Evolutionary conservation across 2,797 vertebrate species (phyloP).

Genomic region (Hozukius guyotensis): DNA sequence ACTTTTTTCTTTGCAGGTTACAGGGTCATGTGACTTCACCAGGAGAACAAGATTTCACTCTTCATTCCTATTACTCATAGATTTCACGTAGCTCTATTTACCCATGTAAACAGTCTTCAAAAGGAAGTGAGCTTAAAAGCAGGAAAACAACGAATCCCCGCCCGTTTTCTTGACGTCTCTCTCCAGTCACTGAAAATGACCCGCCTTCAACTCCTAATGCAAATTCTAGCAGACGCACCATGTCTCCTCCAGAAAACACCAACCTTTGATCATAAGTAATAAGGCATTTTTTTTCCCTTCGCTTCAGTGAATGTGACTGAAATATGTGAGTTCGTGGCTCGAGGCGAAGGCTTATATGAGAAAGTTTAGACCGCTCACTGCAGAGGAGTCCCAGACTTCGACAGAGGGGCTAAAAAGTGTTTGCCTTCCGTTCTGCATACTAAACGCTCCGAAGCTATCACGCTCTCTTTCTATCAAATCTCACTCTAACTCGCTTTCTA

Average conservation of each 20-base stretch:
- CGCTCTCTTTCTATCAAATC: constrained; percentile 43
- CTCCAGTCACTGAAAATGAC: constrained; percentile 58
- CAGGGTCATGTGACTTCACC: not conserved
- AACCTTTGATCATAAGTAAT: constrained; percentile 79
- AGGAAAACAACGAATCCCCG: constrained; percentile 29
- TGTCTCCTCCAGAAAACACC: constrained; percentile 72
- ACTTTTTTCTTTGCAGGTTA: not conserved
- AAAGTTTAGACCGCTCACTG: constrained; percentile 73
- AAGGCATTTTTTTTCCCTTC: constrained; percentile 46
- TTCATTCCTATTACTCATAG: not conserved
- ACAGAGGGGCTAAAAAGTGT: constrained; percentile 68
- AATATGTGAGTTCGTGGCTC: constrained; percentile 70
- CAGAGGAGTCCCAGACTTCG: constrained; percentile 70
- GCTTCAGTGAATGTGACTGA: constrained; percentile 74
- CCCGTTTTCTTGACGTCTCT: constrained; percentile 54
- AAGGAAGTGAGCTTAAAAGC: constrained; percentile 32
- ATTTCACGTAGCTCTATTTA: constrained; percentile 31
- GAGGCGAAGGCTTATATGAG: constrained; percentile 72
- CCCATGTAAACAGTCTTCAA: constrained; percentile 42
- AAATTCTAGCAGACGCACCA: constrained; percentile 65
- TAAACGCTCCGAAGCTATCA: constrained; percentile 45
- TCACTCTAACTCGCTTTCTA: constrained; percentile 19
- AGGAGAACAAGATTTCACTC: not conserved
- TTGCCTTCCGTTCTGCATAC: constrained; percentile 64
- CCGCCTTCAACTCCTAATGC: constrained; percentile 64